Base-by-base conservation (phyloP, 2,113 vertebrate genomes). In the Megaceryle torquata region DNA sequence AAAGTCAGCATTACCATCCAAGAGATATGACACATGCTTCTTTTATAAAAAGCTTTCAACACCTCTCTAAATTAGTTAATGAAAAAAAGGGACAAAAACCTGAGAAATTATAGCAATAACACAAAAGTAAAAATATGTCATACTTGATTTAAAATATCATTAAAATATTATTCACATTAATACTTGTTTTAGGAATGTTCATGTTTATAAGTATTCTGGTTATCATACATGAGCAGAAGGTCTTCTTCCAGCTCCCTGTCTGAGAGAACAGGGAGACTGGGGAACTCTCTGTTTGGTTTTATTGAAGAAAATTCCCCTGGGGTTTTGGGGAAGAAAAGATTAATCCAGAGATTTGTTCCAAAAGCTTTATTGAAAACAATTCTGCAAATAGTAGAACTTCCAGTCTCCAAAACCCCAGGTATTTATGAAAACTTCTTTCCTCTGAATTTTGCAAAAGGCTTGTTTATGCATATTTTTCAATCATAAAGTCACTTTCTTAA, bases 31-130 rank as follows among this genome's bases (percentile, higher is more conserved):
- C 13, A 15, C 82, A 54, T 2, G 2, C 28, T 71, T 78, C 76
- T 82, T 89, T 87, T 88, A 88, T 43, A 69, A 82, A 91, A 94
- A 65, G 51, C 64, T 93, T 88, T 91, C 83, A 91, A 70, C 59
- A 85, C 22, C 10, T 89, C 39, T 53, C 57, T 70, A 63, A 93
- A 76, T 75, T 77, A 44, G 43, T 74, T 94, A 85, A 92, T 81
- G 64, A 83, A 77, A 43, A 89, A 74, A 24, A 63, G 19, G 70
- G 8, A 83, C 74, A 93, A 94, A 25, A 12, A 65, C 2, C 11
- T 60, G 79, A 54, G 20, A 87, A 93, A 88, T 43, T 4, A 84
- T 37, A 85, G 14, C 65, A 82, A 70, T 22, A 91, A 12, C 24
- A 59, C 21, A 80, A 81, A 91, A 81, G 37, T 56, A 85, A 89